Evolutionary conservation across 2,888 invertebrate genomes (phyloP), one percentile per base, ranked within the genome.

Genomic region (Sinodicranocentrus sp.): DNA sequence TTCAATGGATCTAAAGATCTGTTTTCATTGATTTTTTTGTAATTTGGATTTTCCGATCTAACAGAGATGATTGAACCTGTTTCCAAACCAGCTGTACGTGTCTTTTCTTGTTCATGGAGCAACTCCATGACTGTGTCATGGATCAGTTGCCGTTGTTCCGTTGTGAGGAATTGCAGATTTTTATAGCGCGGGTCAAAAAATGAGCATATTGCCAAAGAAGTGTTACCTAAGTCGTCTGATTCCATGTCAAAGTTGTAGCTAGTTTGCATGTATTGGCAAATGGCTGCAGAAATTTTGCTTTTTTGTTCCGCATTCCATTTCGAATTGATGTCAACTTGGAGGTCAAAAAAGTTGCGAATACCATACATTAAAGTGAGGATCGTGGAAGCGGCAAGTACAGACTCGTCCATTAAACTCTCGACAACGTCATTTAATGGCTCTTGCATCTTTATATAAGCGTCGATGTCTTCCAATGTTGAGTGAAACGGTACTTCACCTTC

Each of bases 161-260:
- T 48, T 10, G 48, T 76, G 5, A 85, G 39, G 52, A 84, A 85
- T 10, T 54, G 63, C 25, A 85, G 17, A 1, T 77, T 67, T 52
- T 85, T 86, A 59, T 82, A 86, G 19, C 86, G 54, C 0, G 86
- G 86, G 43, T 86, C 84, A 1, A 86, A 25, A 71, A 78, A 84
- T 17, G 72, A 25, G 48, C 65, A 84, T 21, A 65, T 54, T 1
- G 68, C 68, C 2, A 82, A 17, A 15, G 43, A 70, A 15, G 21
- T 44, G 26, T 54, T 52, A 23, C 77, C 67, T 44, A 82, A 33
- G 8, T 80, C 71, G 0, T 10, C 28, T 5, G 75, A 15, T 2
- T 54, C 65, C 1, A 83, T 28, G 10, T 85, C 25, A 26, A 85
- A 39, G 15, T 73, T 72, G 23, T 84, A 86, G 1, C 63, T 70